phyloP scores from a whole-genome alignment of 2,113 vertebrate species.

The Oreotrochilus melanogaster region DNA sequence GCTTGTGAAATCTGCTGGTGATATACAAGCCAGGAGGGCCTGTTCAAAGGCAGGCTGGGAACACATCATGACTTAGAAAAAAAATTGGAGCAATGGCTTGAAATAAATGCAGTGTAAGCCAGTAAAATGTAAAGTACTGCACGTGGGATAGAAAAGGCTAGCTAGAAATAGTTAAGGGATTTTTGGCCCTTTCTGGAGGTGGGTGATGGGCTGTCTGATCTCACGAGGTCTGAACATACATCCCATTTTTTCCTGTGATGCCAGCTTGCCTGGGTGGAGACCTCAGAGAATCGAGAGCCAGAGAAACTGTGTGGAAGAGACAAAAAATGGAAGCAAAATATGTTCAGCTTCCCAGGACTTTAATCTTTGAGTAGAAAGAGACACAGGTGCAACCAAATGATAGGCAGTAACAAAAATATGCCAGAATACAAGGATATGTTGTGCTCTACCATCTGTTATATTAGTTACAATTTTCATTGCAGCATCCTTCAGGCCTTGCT shows the following conservation, averaged over 20 bases:
- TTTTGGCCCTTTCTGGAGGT: background rate
- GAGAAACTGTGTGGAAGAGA: background rate
- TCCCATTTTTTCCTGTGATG: background rate
- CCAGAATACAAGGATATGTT: conserved; percentile 9
- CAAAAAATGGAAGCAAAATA: conserved; percentile 62
- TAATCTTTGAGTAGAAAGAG: conserved; percentile 50
- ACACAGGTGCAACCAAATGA: conserved; percentile 52
- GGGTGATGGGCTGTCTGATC: background rate
- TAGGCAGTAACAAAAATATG: conserved; percentile 30
- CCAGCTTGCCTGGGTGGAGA: conserved; percentile 39
- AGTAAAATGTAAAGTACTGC: background rate
- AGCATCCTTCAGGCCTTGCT: conserved; percentile 22
- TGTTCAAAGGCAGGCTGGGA: background rate
- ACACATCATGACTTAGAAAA: background rate
- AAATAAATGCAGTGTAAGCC: background rate
- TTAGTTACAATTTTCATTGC: background rate
- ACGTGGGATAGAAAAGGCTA: background rate
- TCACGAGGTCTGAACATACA: background rate
- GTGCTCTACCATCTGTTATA: conserved; percentile 33
- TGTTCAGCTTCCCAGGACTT: conserved; percentile 68
- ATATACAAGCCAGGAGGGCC: background rate
- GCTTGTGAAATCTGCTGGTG: background rate
- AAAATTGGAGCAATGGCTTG: background rate
- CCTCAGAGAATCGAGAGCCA: background rate
- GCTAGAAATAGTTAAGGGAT: background rate